Base-by-base conservation (phyloP, 2,113 vertebrate genomes). In the Scatophagus argus region DNA sequence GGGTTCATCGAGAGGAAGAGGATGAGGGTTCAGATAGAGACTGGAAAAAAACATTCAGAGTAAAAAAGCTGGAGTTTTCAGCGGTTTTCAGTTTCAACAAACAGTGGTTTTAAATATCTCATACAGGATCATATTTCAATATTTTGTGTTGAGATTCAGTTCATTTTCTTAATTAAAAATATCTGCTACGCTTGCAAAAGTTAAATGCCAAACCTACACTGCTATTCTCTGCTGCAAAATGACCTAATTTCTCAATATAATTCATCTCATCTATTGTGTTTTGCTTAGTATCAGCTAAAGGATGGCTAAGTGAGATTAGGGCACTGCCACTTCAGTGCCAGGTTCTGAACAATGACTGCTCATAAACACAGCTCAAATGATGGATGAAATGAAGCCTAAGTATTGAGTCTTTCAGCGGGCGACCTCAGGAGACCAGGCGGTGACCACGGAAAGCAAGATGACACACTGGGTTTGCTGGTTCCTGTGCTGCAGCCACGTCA, bases 111-210 rank as follows among this genome's bases (percentile, higher is more conserved):
- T 54, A 68, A 69, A 70, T 76, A 65, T 59, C 39, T 81, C 11
- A 62, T 31, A 51, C 13, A n/a, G 58, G 11, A 25, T 10, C 32
- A 67, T 49, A 73, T 59, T 78, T 84, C 27, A 82, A 69, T 74
- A 58, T 79, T 73, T 82, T 61, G 68, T 71, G 65, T 62, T 78
- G 36, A 73, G 32, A 83, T 62, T 52, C 25, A 61, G 29, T 61
- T 55, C 74, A 65, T 68, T 77, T 79, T 70, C n/a, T 82, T 63
- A 63, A 80, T 78, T 71, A 77, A 74, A 83, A 62, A 70, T 70
- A 75, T 67, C 38, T 83, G 82, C 85, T 36, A 32, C 14, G 74
- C 54, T 71, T 83, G 81, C 82, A 88, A 61, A 89, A 84, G 9
- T 64, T 59, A 81, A 90, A 90, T 86, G 88, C 49, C 79, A 85